Evolutionary conservation across 2,888 invertebrate species (phyloP), one percentile per base, ranked within the genome.

Genomic region (Cryptocheilus praepositus): DNA sequence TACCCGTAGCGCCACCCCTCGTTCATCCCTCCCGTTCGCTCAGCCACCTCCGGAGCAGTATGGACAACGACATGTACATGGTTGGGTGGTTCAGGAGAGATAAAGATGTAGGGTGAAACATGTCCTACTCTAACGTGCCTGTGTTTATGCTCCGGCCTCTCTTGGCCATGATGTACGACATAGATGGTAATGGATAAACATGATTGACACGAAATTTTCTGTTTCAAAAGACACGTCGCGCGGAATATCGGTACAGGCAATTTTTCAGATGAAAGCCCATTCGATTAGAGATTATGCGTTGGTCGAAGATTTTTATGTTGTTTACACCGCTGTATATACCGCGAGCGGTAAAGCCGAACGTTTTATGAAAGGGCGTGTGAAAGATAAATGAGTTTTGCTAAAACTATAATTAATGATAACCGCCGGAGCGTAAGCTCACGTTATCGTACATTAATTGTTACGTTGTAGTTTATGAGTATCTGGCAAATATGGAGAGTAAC

Each of bases 1-100:
- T 81, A 80, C 70, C 67, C 75, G 74, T 49, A 62, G 70, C 66
- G 72, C 64, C 74, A 69, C 64, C 78, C 36, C 71, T 67, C 25
- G 53, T 13, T 8, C 59, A 15, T 13, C 13, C 28, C 49, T 25
- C 25, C 51, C 51, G 2, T 7, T 11, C 13, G 15, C 16, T 16
- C 19, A 15, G 15, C 61, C n/a, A n/a, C 60, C 61, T 60, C 25
- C 53, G 19, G 58, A 36, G 16, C 36, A 53, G 49, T 61, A 59
- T 57, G 64, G 71, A 55, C 70, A 61, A 54, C 52, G 61, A 61
- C 46, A 66, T 60, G 46, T 61, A 61, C 61, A 66, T 51, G 8
- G 36, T 36, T 36, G 69, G 64, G 62, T 51, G 64, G 45, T 46
- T 54, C 19, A 43, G 54, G 57, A 53, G 52, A 69, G 71, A 77